phyloP scores from a whole-genome alignment of 2,797 vertebrate genomes.

The Pogoniulus pusillus region DNA sequence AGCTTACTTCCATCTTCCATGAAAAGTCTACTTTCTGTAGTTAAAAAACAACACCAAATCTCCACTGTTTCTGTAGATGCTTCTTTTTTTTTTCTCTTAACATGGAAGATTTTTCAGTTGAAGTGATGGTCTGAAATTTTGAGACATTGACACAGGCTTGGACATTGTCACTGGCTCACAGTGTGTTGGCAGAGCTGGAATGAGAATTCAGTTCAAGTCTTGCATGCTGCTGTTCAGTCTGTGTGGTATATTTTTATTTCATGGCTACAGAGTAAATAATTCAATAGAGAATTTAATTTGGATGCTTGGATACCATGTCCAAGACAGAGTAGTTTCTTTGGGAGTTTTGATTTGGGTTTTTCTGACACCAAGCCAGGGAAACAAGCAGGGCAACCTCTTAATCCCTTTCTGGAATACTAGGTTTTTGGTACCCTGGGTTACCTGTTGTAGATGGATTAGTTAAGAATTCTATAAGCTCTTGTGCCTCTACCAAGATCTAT shows the following conservation, averaged over 20 bases:
- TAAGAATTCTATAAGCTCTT: slow-evolving; percentile 23
- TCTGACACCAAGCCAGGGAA: neutral
- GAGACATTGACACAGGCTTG: neutral
- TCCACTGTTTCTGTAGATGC: neutral
- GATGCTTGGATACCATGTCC: neutral
- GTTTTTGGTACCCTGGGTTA: neutral
- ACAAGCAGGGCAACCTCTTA: neutral
- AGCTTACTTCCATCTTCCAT: neutral
- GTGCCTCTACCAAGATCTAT: neutral
- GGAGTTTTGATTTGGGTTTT: neutral
- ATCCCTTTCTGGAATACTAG: neutral
- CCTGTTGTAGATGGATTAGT: neutral
- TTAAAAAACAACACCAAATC: accelerated
- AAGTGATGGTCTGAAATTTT: neutral
- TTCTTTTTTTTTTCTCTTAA: neutral
- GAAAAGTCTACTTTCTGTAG: neutral
- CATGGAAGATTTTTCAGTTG: neutral
- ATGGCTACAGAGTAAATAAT: slow-evolving; percentile 13
- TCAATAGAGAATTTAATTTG: slow-evolving; percentile 12
- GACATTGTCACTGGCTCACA: accelerated
- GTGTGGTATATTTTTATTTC: neutral
- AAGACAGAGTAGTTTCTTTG: neutral
- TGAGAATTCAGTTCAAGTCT: neutral
- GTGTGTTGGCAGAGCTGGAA: neutral
- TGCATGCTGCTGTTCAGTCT: neutral